Base-by-base conservation (phyloP, 2,888 invertebrate genomes). In the Eugnorisma glareosa region DNA sequence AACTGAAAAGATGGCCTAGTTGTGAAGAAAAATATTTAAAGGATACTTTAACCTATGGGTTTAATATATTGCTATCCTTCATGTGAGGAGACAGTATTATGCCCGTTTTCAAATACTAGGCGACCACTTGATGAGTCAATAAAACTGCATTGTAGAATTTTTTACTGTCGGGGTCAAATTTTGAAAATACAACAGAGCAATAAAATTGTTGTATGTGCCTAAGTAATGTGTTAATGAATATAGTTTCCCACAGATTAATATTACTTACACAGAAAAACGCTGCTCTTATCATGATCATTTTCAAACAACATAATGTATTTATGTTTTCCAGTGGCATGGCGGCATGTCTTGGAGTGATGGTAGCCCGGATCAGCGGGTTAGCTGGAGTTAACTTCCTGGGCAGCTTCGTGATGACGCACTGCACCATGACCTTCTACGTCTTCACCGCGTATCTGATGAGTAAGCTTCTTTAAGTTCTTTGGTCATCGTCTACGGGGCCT, bases 321-420 rank as follows among this genome's bases (percentile, higher is more conserved):
- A 21, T 43, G n/a, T 15, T 61, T 77, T 78, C 10, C 80, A 94
- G 94, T 5, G 93, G 93, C 21, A 94, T 93, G 94, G 91, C 90
- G 7, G 84, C 93, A 1, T 93, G 93, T 57, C 83, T 94, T 3
- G 92, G 92, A 0, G 92, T 92, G 73, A 90, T 94, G 91, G 87
- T 93, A 71, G 92, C 92, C 0, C 89, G 94, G 0, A 21, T 84
- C 66, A 90, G 92, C 43, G 89, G 91, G 8, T 81, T 93, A 24
- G 82, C 81, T 11, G 92, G 93, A 6, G 91, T 90, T 48, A 91
- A 92, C 82, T 73, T 93, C 4, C 86, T 94, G 3, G 93, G 94
- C 6, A 82, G 86, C 11, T 89, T 86, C 75, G 84, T 94, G 6
- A 87, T 91, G 85, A 73, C 88, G 0, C 86, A 92, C 73, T 94